These are phyloP conservation scores for Tachina fera DNA, from an alignment of 2,888 invertebrate genomes.

Conservation along the genomic window DNA sequence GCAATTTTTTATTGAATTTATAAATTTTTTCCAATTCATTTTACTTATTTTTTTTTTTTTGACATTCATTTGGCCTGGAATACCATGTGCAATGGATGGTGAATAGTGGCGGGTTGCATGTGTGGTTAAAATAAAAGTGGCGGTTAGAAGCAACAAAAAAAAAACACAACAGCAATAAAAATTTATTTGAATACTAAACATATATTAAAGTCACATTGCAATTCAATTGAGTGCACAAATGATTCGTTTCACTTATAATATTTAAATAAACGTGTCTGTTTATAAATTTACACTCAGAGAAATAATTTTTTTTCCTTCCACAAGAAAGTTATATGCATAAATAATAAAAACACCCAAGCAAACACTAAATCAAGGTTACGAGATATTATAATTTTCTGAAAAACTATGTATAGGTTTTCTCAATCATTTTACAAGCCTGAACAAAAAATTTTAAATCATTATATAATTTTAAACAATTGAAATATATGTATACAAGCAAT, in stretches of 20 bases:
- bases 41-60: not conserved
- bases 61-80: slow-evolving; percentile 41
- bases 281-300: not conserved
- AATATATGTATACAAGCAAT: too few species aligned
- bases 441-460: too few species aligned
- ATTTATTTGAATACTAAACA: slow-evolving; percentile 18
- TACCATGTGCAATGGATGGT: not conserved
- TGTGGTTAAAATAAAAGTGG: slow-evolving; percentile 32
- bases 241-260: slow-evolving; percentile 49
- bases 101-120: not conserved
- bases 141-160: slow-evolving; percentile 3
- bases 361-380: too few species aligned
- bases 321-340: too few species aligned
- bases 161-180: not conserved
- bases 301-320: not conserved
- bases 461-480: too few species aligned
- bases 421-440: too few species aligned
- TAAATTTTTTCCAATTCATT: not conserved
- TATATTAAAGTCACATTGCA: slow-evolving; percentile 43
- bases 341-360: too few species aligned
- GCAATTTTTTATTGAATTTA: slow-evolving; percentile 30
- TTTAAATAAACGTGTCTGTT: not conserved
- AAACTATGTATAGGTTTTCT: too few species aligned
- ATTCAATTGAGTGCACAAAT: slow-evolving; percentile 57
- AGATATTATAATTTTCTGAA: too few species aligned